Evolutionary conservation across 1,140 invertebrate genomes (phyloP), one percentile per base, ranked within the genome.

Genomic region (Ceratina australensis): DNA sequence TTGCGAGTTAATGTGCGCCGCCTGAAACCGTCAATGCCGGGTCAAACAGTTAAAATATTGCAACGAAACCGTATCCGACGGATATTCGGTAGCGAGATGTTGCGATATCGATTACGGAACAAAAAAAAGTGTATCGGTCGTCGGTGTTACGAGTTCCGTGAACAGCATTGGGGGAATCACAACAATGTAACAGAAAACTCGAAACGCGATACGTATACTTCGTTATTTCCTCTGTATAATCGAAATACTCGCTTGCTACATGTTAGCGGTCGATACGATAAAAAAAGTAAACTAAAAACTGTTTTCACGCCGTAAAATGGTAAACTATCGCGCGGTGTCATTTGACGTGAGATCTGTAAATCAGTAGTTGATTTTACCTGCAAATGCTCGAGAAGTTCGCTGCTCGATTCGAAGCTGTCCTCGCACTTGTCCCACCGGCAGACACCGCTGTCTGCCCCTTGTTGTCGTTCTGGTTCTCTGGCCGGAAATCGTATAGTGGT

Each of bases 381-480:
- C 87, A 98, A 94, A 92, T 98, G 97, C 92, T 98, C 97, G 83
- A 98, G 93, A 77, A 98, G 95, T 88, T 95, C 95, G 22, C 95
- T 94, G 88, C 94, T 95, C 73, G 95, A 95, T 64, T 97, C 96
- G 80, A 96, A 95, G 86, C 94, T 94, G 82, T 93, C 93, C 81
- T 94, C 95, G 93, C 97, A 98, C 83, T 97, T 95, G 85, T 96
- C 94, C 97, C 97, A 98, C 74, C 95, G 94, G 87, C 97, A 98
- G 54, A 95, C 89, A 12, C 93, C 93, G 75, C 93, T 93, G 47
- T 93, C 93, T 18, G 92, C 87, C 16, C 85, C 89, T 15, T 87
- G 89, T 1, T 90, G 84, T 72, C 85, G 89, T 2, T 91, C 89
- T 16, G 90, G 88, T 79, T 90, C 86, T 87, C 93, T 89, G 0